These are phyloP conservation scores for Micromussa lordhowensis DNA, from an alignment of 92 coral and sea anemone species.

Conservation along the genomic window DNA sequence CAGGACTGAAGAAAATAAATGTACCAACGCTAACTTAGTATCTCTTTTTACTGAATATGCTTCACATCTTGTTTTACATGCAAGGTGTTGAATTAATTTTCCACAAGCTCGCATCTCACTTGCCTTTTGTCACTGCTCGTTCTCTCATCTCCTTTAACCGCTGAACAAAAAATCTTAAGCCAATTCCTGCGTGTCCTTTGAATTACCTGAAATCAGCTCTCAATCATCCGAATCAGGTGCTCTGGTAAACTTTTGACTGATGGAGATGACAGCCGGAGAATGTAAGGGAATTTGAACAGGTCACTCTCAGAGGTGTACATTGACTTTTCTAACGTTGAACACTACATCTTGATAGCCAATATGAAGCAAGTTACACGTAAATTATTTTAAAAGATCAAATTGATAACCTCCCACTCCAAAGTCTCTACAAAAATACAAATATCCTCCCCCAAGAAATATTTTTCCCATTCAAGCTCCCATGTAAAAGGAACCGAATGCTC, in stretches of 20 bases:
- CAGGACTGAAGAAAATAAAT: background rate
- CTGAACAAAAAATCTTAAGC: background rate
- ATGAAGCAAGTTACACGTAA: no score
- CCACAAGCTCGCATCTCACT: no score
- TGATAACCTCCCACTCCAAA: no score
- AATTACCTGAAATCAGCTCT: background rate
- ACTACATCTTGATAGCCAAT: background rate
- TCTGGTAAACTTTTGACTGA: no score
- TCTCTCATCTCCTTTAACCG: background rate
- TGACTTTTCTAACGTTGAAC: background rate
- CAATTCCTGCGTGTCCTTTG: background rate
- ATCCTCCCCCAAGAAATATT: no score
- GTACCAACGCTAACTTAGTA: background rate
- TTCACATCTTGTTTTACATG: background rate
- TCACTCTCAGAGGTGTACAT: background rate
- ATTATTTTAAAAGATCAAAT: no score
- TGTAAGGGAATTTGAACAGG: background rate
- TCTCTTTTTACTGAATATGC: background rate
- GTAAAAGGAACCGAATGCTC: no score
- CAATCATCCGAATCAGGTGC: background rate
- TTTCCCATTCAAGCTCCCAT: no score
- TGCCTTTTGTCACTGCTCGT: background rate
- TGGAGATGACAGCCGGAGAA: background rate
- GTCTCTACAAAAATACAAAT: no score
- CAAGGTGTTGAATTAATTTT: no score